phyloP scores from a whole-genome alignment of 2,888 invertebrate genomes.

The Drosophila maculinotata region DNA sequence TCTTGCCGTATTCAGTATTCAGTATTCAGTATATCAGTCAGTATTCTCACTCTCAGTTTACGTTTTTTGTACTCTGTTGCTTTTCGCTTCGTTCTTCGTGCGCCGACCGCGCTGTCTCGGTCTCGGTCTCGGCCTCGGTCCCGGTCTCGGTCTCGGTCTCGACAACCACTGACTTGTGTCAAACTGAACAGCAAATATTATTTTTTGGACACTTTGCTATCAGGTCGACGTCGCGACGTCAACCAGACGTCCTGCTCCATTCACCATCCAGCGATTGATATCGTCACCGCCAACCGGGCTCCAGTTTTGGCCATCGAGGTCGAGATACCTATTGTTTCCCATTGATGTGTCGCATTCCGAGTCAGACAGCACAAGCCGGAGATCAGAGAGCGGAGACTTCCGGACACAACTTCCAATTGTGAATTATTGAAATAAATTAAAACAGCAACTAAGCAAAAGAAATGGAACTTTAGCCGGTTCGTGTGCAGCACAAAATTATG shows the following conservation, averaged over 20 bases:
- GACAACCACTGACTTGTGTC: constrained; percentile 74
- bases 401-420: constrained; percentile 59
- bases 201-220: constrained; percentile 85
- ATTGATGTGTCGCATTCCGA: constrained; percentile 54
- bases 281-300: constrained; percentile 57
- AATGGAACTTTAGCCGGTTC: too few relatives aligned
- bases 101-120: constrained; percentile 24
- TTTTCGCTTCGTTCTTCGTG: constrained; percentile 57
- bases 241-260: constrained; percentile 82
- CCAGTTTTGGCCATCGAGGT: constrained; percentile 17
- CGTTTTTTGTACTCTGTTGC: constrained; percentile 36
- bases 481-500: constrained; percentile 50
- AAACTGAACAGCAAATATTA: constrained; percentile 82
- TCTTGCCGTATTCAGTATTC: constrained; percentile 17
- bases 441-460: too few relatives aligned
- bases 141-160: constrained; percentile 36
- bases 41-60: constrained; percentile 55
- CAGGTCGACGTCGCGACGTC: constrained; percentile 80
- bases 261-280: constrained; percentile 81
- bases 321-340: constrained; percentile 52
- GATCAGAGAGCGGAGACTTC: too few relatives aligned
- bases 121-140: constrained; percentile 13
- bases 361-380: too few relatives aligned
- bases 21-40: too few relatives aligned
- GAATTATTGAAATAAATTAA: constrained; percentile 49